Conservation (phyloP, 2,888 invertebrate genomes). For the Erebia epiphron region DNA sequence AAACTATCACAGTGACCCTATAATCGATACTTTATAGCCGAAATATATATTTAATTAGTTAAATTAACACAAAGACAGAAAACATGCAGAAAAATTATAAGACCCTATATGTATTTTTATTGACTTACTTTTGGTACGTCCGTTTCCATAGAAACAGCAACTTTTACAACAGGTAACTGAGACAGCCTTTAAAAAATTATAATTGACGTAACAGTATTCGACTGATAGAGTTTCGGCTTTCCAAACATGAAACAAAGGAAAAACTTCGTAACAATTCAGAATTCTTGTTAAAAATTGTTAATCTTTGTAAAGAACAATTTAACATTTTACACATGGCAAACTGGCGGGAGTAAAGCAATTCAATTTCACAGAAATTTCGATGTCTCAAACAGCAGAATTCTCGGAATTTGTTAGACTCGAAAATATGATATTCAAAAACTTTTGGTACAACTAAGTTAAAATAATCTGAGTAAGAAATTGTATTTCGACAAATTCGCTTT, state of each 20-base stretch:
- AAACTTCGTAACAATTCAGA: neutral
- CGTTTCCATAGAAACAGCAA: neutral
- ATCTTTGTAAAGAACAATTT: conserved; percentile 4
- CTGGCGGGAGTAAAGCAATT: conserved; percentile 15
- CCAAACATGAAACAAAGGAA: conserved; percentile 1
- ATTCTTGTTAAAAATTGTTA: conserved; percentile 4
- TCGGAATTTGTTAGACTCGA: conserved; percentile 21
- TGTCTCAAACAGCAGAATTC: conserved; percentile 25
- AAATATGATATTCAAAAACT: conserved; percentile 26
- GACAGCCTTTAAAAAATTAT: neutral
- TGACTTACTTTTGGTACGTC: neutral
- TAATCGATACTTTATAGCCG: too few relatives aligned
- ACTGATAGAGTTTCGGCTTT: neutral
- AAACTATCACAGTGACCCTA: too few relatives aligned
- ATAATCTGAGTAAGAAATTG: conserved; percentile 25
- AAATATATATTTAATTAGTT: too few relatives aligned
- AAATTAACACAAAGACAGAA: too few relatives aligned
- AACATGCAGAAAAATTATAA: too few relatives aligned
- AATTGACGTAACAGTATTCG: neutral
- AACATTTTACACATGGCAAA: conserved; percentile 20
- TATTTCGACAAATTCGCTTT: conserved; percentile 14
- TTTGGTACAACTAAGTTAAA: conserved; percentile 25
- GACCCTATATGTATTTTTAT: too few relatives aligned
- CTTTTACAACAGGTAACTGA: neutral
- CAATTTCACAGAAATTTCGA: conserved; percentile 23